These are phyloP conservation scores for Hemicordylus capensis DNA, from an alignment of 2,113 vertebrate genomes.

Conservation along the genomic window DNA sequence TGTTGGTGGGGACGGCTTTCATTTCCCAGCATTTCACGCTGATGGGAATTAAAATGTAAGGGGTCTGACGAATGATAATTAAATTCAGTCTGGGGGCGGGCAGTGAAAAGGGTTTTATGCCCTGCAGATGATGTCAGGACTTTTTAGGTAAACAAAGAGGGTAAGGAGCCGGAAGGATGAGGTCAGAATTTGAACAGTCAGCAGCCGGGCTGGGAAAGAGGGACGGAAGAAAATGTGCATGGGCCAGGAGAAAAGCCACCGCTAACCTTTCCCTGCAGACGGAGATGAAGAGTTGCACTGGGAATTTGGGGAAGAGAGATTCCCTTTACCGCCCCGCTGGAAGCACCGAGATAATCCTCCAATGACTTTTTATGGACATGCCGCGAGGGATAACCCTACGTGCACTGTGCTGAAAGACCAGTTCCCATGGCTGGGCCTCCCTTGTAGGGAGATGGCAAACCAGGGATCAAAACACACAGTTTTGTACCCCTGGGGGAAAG, in stretches of 20 bases:
- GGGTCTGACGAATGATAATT: slow-evolving; percentile 45
- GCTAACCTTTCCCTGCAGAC: not conserved
- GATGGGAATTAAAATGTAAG: slow-evolving; percentile 59
- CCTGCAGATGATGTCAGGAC: slow-evolving; percentile 50
- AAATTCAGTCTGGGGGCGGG: slow-evolving; percentile 37
- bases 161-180: slow-evolving; percentile 18
- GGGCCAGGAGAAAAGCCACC: not conserved
- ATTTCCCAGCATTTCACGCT: slow-evolving; percentile 44
- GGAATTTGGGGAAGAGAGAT: too few species aligned
- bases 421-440: too few species aligned
- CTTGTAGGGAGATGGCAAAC: too few species aligned
- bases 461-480: too few species aligned
- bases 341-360: not conserved
- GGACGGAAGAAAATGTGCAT: slow-evolving; percentile 29
- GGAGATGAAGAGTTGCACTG: not conserved
- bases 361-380: too few species aligned
- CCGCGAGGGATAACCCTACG: too few species aligned
- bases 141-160: slow-evolving; percentile 12
- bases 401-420: too few species aligned
- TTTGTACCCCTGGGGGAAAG: too few species aligned
- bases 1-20: not conserved
- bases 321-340: not conserved
- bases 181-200: slow-evolving; percentile 2
- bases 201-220: slow-evolving; percentile 23
- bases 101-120: not conserved